Percentiles rank a stretch among this genome's conserved stretches.
phyloP scores from a whole-genome alignment of 1,140 invertebrate species.

The Platyscapa corneri region DNA sequence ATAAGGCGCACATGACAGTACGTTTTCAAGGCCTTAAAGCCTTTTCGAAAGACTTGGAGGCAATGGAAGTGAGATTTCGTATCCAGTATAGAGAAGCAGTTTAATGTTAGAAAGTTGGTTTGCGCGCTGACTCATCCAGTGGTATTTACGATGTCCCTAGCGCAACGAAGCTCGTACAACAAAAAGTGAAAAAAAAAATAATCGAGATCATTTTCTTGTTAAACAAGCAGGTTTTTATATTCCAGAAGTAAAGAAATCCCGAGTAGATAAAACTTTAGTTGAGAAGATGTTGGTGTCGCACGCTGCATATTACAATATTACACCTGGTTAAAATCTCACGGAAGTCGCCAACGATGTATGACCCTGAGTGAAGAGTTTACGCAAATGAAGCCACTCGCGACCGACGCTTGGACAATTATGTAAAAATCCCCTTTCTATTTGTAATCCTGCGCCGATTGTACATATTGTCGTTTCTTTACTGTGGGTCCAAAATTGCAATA shows the following conservation, averaged over 20 bases:
- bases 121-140: slow-evolving; percentile 20
- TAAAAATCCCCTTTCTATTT: slow-evolving; percentile 37
- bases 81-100: background rate
- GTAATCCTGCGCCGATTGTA: background rate
- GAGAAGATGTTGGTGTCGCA: no score
- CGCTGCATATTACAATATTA: background rate
- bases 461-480: background rate
- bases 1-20: background rate
- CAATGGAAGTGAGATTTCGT: background rate
- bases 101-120: slow-evolving; percentile 40
- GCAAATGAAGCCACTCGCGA: slow-evolving; percentile 34
- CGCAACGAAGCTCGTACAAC: background rate
- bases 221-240: no score
- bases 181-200: background rate
- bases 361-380: slow-evolving; percentile 20
- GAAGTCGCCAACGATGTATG: background rate
- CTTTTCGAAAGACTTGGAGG: background rate
- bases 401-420: slow-evolving; percentile 6
- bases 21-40: background rate
- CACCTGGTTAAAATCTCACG: background rate
- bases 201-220: background rate
- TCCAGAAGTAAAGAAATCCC: no score
- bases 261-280: no score
- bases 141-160: slow-evolving; percentile 5
- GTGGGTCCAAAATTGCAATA: background rate